These are phyloP conservation scores for mouse (Mus musculus) DNA, from an alignment of 2,113 vertebrate species.

Conservation along the genomic window DNA sequence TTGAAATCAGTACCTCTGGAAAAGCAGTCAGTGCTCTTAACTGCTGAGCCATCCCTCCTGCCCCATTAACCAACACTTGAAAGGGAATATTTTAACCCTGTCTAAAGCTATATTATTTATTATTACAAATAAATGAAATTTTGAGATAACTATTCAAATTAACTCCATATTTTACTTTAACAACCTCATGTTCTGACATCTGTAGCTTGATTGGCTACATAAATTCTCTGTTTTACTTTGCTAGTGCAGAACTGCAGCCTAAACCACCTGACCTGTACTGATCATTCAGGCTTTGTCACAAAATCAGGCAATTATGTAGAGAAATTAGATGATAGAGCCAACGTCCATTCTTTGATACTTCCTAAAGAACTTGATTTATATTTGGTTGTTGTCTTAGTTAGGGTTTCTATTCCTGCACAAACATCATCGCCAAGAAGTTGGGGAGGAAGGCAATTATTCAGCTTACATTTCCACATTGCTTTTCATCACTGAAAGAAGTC, in stretches of 20 bases:
- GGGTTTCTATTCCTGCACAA: too few species aligned
- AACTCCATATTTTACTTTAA: background rate
- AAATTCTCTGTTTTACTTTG: background rate
- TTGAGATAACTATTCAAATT: background rate
- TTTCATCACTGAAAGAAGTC: too few species aligned
- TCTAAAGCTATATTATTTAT: background rate
- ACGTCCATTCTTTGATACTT: background rate
- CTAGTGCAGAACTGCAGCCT: background rate
- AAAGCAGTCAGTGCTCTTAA: too few species aligned
- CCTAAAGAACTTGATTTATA: constrained; percentile 3
- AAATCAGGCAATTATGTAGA: constrained; percentile 25
- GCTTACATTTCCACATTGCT: too few species aligned
- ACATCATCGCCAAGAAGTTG: too few species aligned
- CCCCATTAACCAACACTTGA: background rate
- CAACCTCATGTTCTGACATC: background rate
- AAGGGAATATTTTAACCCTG: background rate
- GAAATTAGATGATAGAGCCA: background rate
- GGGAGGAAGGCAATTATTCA: too few species aligned
- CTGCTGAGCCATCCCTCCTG: too few species aligned
- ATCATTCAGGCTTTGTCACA: background rate
- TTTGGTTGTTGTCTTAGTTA: background rate
- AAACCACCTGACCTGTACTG: background rate
- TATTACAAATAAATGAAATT: background rate
- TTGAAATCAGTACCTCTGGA: too few species aligned
- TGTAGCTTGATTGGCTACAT: background rate